Conservation (phyloP, 2,113 vertebrate genomes). For the Lepisosteus osseus region DNA sequence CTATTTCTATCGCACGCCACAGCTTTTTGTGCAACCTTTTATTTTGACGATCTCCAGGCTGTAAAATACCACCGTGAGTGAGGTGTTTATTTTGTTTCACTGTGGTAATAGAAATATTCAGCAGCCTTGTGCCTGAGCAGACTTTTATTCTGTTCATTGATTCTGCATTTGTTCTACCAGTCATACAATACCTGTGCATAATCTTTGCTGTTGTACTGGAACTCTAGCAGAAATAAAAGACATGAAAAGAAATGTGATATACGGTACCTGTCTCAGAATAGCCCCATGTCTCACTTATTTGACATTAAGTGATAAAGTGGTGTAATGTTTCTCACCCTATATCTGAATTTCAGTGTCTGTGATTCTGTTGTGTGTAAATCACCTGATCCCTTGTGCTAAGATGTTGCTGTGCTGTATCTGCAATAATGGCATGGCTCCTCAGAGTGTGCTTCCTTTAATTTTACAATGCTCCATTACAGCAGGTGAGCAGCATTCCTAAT, state of each 20-base stretch:
- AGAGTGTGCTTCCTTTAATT: slow-evolving; percentile 18
- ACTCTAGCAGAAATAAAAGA: too few relatives aligned
- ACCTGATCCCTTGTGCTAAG: not conserved
- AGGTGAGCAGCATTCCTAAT: slow-evolving; percentile 11
- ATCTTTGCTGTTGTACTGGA: too few relatives aligned
- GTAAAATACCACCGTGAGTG: not conserved
- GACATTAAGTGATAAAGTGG: too few relatives aligned
- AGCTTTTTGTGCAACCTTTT: not conserved
- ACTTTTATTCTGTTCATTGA: too few relatives aligned
- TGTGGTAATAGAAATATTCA: too few relatives aligned
- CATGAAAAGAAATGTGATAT: too few relatives aligned
- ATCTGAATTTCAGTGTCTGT: not conserved
- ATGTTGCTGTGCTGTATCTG: too few relatives aligned
- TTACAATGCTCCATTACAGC: not conserved
- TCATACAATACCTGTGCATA: too few relatives aligned
- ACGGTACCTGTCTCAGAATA: not conserved
- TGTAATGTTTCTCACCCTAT: too few relatives aligned
- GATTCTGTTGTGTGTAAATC: not conserved
- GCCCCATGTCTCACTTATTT: not conserved
- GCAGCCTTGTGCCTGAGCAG: too few relatives aligned
- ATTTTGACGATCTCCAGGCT: not conserved
- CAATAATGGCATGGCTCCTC: not conserved
- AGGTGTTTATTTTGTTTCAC: too few relatives aligned
- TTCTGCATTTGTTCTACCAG: too few relatives aligned
- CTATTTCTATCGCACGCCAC: not conserved